phyloP scores from a whole-genome alignment of 2,888 invertebrate species.

The Dolichomitus sp. region DNA sequence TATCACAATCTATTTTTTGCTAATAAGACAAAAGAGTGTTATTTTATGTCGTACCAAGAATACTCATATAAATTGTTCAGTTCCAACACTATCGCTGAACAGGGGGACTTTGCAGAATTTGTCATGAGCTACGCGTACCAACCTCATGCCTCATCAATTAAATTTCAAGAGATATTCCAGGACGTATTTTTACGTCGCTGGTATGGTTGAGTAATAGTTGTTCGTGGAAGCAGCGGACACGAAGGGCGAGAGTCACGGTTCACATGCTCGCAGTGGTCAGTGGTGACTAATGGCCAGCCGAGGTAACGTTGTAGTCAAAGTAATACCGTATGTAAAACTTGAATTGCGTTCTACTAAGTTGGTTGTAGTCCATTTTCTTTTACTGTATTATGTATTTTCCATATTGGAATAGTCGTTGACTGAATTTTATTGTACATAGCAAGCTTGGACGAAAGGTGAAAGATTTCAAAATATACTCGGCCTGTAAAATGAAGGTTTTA shows the following conservation, averaged over 20 bases:
- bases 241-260: slow-evolving; percentile 12
- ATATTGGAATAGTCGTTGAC: neutral
- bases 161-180: slow-evolving; percentile 42
- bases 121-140: neutral
- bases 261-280: slow-evolving; percentile 22
- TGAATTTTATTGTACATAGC: neutral
- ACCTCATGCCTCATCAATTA: slow-evolving; percentile 37
- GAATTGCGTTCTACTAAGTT: neutral
- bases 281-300: slow-evolving; percentile 33
- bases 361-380: slow-evolving; percentile 2
- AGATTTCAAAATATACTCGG: neutral
- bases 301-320: slow-evolving; percentile 27
- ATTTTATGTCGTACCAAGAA: neutral
- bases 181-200: slow-evolving; percentile 41
- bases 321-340: slow-evolving; percentile 24
- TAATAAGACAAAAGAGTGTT: neutral
- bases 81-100: slow-evolving; percentile 10
- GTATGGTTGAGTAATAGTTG: slow-evolving; percentile 29
- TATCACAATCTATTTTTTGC: neutral
- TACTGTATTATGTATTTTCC: neutral
- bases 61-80: neutral
- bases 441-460: neutral
- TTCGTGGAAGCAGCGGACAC: slow-evolving; percentile 28
- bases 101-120: neutral
- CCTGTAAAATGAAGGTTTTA: neutral